These are phyloP conservation scores for Rutilus rutilus DNA, from an alignment of 2,113 vertebrate species.

Conservation along the genomic window DNA sequence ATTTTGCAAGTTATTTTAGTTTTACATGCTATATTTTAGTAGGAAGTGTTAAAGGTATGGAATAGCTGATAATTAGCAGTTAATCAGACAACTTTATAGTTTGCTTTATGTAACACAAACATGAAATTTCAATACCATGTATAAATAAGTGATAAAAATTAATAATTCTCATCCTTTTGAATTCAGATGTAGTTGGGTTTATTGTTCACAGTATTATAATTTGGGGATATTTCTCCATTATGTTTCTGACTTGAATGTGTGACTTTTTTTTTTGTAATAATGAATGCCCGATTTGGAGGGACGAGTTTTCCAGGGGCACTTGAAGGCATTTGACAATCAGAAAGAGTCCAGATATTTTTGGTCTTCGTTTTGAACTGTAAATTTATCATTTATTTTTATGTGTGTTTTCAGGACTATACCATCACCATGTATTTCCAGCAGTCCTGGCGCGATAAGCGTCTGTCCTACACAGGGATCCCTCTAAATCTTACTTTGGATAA, in stretches of 20 bases:
- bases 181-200: neutral
- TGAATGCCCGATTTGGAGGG: neutral
- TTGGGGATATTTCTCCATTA: neutral
- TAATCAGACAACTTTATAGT: neutral
- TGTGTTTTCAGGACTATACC: slow-evolving; percentile 85
- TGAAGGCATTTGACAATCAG: neutral
- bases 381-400: neutral
- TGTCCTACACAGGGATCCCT: slow-evolving; percentile 93
- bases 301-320: neutral
- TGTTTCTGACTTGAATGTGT: neutral
- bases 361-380: neutral
- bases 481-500: slow-evolving; percentile 93
- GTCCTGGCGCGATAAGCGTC: slow-evolving; percentile 93
- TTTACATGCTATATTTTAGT: neutral
- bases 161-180: neutral
- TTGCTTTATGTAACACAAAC: neutral
- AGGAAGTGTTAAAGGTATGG: neutral
- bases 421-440: slow-evolving; percentile 97
- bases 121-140: neutral
- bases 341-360: neutral
- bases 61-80: neutral
- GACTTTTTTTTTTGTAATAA: neutral
- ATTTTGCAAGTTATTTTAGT: neutral
- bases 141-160: neutral
- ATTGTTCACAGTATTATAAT: neutral